Evolutionary conservation across 2,113 vertebrate genomes (phyloP).

Genomic region (Leucosticte australis): DNA sequence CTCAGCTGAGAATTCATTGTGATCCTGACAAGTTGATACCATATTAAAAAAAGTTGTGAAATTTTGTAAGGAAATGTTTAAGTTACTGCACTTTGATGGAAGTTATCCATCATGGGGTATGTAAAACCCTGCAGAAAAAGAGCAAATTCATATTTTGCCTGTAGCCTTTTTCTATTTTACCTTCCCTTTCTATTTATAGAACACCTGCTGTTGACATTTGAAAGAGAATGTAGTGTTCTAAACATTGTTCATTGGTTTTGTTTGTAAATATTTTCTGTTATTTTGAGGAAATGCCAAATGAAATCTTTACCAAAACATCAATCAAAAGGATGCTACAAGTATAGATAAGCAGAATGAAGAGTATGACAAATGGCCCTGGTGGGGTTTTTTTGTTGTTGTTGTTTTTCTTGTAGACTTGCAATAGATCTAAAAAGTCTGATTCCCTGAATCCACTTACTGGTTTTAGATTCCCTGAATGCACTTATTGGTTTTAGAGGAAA

Average conservation of each 20-base stretch:
- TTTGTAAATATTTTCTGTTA: neutral
- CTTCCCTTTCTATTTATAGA: neutral
- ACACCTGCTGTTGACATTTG: neutral
- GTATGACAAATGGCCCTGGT: neutral
- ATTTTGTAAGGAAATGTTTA: neutral
- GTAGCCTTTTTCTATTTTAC: neutral
- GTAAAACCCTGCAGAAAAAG: neutral
- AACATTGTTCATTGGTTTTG: neutral
- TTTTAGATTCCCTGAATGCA: constrained; percentile 53
- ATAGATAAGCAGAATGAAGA: neutral
- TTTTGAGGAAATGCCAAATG: neutral
- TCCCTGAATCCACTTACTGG: constrained; percentile 17
- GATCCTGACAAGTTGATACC: neutral
- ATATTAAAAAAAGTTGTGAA: neutral
- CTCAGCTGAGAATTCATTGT: neutral
- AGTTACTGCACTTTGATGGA: neutral
- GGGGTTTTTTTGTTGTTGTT: neutral
- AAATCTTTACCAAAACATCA: neutral
- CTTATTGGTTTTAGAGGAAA: constrained; percentile 49
- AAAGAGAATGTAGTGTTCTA: neutral
- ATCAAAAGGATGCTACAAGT: neutral
- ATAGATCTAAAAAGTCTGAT: constrained; percentile 24
- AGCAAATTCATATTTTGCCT: neutral
- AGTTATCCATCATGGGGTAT: neutral
- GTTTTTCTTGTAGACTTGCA: constrained; percentile 5